phyloP scores from a whole-genome alignment of 2,113 vertebrate species.

The Dissostichus mawsoni region DNA sequence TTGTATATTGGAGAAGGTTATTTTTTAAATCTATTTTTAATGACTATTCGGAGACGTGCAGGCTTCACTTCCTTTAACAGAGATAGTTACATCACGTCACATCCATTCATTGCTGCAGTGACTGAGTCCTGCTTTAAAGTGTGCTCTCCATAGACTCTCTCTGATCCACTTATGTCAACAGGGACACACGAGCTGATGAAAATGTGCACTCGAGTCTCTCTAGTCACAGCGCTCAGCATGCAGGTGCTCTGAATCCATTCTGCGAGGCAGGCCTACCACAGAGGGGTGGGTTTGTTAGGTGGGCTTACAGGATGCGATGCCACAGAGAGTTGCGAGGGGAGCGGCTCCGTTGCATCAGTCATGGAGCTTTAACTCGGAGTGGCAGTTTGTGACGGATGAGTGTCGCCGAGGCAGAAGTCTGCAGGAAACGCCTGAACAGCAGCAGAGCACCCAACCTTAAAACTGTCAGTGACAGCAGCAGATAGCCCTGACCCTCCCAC shows the following conservation, averaged over 20 bases:
- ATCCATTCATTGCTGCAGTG: conserved; percentile 1
- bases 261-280: conserved; percentile 14
- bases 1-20: background rate
- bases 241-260: conserved; percentile 7
- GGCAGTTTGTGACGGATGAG: conserved; percentile 47
- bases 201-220: conserved; percentile 12
- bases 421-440: conserved; percentile 34
- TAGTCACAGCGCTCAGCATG: conserved; percentile 13
- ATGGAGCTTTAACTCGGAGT: conserved; percentile 38
- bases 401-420: conserved; percentile 37
- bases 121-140: background rate
- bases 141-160: conserved; percentile 4
- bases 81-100: background rate
- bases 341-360: conserved; percentile 39
- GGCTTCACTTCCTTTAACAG: background rate
- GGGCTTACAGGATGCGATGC: conserved; percentile 10
- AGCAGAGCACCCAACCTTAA: conserved; percentile 41
- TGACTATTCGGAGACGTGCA: background rate
- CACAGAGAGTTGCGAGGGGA: background rate
- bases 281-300: conserved; percentile 40
- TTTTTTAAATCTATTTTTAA: background rate
- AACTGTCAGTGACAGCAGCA: conserved; percentile 40
- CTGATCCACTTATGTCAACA: conserved; percentile 22
- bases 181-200: conserved; percentile 33
- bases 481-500: background rate